These are phyloP conservation scores for Cylindroiulus punctatus DNA, from an alignment of 2,888 invertebrate genomes.

Conservation along the genomic window DNA sequence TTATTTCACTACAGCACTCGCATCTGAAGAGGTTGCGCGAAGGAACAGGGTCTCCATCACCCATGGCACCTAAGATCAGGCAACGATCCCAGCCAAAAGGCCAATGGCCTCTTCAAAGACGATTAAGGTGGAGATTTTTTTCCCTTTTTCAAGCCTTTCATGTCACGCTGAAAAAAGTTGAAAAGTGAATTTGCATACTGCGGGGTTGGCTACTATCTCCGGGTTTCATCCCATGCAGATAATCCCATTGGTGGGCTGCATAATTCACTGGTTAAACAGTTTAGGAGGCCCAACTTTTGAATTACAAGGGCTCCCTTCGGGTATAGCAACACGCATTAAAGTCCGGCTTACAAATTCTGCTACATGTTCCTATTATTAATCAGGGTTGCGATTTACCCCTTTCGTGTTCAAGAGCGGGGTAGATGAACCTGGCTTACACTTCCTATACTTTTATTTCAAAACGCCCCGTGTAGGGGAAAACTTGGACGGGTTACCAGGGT, in stretches of 20 bases:
- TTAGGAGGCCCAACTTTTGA: background rate
- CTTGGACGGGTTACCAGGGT: conserved; percentile 4
- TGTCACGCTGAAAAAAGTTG: conserved; percentile 24
- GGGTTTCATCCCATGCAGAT: conserved; percentile 31
- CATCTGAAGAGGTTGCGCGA: conserved; percentile 15
- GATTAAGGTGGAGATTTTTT: conserved; percentile 37
- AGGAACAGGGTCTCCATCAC: conserved; percentile 30
- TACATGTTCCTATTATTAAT: conserved; percentile 26
- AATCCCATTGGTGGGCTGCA: conserved; percentile 19
- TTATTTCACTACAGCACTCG: conserved; percentile 34
- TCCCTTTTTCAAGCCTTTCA: conserved; percentile 19
- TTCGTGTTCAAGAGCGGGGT: conserved; percentile 33
- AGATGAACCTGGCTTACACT: background rate
- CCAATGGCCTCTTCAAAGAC: conserved; percentile 36
- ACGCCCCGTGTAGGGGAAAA: background rate
- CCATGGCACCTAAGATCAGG: conserved; percentile 38
- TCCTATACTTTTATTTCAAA: background rate
- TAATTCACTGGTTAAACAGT: conserved; percentile 26
- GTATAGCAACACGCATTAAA: background rate
- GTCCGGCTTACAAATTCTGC: conserved; percentile 9
- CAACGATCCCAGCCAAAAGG: conserved; percentile 42
- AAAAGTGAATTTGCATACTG: conserved; percentile 34
- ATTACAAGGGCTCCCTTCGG: background rate
- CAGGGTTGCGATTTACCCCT: conserved; percentile 38
- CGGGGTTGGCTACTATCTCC: conserved; percentile 1